Conservation (phyloP, 2,888 invertebrate species). For the Galerucella calmariensis region DNA sequence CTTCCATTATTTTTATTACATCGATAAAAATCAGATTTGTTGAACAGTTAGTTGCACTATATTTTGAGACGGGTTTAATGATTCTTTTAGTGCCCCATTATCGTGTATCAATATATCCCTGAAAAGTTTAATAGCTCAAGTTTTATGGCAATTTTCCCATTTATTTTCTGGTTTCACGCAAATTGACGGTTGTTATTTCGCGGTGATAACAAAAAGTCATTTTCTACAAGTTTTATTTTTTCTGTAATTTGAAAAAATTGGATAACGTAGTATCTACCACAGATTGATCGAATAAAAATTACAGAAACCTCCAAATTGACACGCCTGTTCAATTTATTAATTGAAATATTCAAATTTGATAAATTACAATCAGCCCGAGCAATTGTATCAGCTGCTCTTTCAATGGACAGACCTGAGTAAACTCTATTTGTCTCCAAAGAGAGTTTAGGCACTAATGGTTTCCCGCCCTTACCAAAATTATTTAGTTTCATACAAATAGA, state of each 20-base stretch:
- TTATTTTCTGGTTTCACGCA: slow-evolving; percentile 35
- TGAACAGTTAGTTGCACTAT: neutral
- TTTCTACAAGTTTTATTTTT: slow-evolving; percentile 3
- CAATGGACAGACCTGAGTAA: slow-evolving; percentile 15
- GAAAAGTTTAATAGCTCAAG: slow-evolving; percentile 38
- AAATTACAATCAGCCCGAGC: slow-evolving; percentile 8
- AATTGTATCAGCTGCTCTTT: slow-evolving; percentile 18
- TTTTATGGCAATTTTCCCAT: slow-evolving; percentile 36
- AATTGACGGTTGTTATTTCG: slow-evolving; percentile 23
- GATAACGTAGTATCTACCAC: no score
- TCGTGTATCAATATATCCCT: slow-evolving; percentile 35
- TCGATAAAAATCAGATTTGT: slow-evolving; percentile 1
- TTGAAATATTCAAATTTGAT: neutral
- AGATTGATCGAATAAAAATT: no score
- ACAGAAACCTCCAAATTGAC: no score
- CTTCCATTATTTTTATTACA: slow-evolving; percentile 1
- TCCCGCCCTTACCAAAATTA: slow-evolving; percentile 21
- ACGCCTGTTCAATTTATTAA: no score
- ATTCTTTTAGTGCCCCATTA: slow-evolving; percentile 26
- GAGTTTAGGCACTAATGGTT: slow-evolving; percentile 33
- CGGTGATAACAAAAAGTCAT: slow-evolving; percentile 18
- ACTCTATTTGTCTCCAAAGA: slow-evolving; percentile 31
- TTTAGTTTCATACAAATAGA: slow-evolving; percentile 36
- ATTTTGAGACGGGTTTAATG: slow-evolving; percentile 13
- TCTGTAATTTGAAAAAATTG: neutral